Percentiles rank a stretch among this genome's conserved stretches.
Conservation (phyloP, 2,797 vertebrate genomes). For the Parotocinclus haroldoi region DNA sequence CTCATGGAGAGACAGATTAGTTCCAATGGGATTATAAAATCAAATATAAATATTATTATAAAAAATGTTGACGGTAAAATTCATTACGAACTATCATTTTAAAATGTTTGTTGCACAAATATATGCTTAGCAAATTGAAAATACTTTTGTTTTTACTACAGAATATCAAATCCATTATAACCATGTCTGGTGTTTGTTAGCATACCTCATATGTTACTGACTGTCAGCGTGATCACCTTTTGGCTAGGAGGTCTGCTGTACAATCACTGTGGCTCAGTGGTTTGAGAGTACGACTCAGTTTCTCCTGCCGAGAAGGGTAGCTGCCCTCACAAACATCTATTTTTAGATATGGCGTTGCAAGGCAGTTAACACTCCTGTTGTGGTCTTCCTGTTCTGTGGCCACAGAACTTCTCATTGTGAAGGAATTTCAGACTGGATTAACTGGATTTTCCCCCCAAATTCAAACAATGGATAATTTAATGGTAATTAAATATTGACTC, state of each 20-base stretch:
- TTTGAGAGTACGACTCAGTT: conserved; percentile 30
- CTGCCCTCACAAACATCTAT: conserved; percentile 44
- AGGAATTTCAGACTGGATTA: too few relatives aligned
- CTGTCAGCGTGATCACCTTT: conserved; percentile 21
- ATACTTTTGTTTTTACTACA: background rate
- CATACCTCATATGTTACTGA: conserved; percentile 25
- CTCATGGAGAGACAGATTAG: too few relatives aligned
- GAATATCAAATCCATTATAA: conserved; percentile 16
- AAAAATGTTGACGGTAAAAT: too few relatives aligned
- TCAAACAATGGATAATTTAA: too few relatives aligned
- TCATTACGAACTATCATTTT: too few relatives aligned
- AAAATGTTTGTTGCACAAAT: too few relatives aligned
- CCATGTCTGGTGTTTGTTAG: conserved; percentile 3
- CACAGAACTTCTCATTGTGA: background rate
- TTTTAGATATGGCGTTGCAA: conserved; percentile 44
- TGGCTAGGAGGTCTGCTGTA: background rate
- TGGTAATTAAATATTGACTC: too few relatives aligned
- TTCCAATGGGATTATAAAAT: too few relatives aligned
- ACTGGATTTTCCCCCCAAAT: too few relatives aligned
- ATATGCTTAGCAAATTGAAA: conserved; percentile 9
- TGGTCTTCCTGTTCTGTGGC: too few relatives aligned
- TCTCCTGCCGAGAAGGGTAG: conserved; percentile 36
- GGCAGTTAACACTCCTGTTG: conserved; percentile 30
- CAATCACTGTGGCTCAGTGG: conserved; percentile 8
- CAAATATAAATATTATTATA: too few relatives aligned